Base-by-base conservation (phyloP, 2,888 invertebrate genomes). In the Cryptophagus acutangulus region DNA sequence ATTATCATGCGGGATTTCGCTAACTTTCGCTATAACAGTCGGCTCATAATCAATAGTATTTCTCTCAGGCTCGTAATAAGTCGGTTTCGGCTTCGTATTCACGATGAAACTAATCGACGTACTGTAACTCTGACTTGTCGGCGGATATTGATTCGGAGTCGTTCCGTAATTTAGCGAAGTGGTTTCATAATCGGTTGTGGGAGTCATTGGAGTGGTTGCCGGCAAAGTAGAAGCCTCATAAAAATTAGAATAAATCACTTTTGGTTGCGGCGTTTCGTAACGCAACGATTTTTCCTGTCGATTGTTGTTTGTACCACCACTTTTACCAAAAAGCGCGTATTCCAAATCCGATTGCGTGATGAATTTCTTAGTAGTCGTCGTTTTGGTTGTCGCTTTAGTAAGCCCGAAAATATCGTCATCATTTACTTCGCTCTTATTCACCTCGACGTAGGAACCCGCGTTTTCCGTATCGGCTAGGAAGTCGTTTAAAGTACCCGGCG, bases 101-200 rank as follows among this genome's bases (percentile, higher is more conserved):
- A 76, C 68, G 57, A 74, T 69, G 36, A 73, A 69, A 58, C 74
- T 77, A 3, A 75, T 71, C 1, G 75, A 75, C 33, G 74, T 75
- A 43, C 71, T 71, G 9, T 70, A 71, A 39, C 75, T 76, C 55
- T 73, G 74, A 43, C 71, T 72, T 5, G 71, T 71, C 17, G 67
- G 57, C 28, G 36, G 29, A 42, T 35, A 18, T 34, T 46, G 45
- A 16, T 45, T 47, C n/a, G n/a, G n/a, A n/a, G n/a, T n/a, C n/a
- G n/a, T n/a, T n/a, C n/a, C n/a, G n/a, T n/a, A n/a, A n/a, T n/a
- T n/a, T n/a, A n/a, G n/a, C n/a, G n/a, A n/a, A 6, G 51, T 52
- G 5, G 40, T 42, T 17, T 49, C 45, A 24, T 36, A 41, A 30
- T 36, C 40, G 41, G 42, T 51, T 25, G 45, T 54, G n/a, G 47